Evolutionary conservation across 2,113 vertebrate genomes (phyloP).

Genomic region (Callopanchax toddi): DNA sequence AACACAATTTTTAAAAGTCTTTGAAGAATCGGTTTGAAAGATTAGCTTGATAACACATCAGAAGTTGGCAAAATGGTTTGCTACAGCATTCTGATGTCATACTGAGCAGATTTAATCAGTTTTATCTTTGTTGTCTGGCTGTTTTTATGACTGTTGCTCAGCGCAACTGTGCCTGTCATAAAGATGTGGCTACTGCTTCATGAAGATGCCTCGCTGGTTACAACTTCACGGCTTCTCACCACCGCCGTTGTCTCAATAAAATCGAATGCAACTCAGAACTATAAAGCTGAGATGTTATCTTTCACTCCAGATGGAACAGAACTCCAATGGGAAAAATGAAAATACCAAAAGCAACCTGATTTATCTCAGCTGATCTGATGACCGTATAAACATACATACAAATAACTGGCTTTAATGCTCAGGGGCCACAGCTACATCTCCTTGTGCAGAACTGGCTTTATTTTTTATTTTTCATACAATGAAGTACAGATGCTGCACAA

Average conservation of each 20-base stretch:
- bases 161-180: neutral
- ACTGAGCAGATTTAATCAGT: slow-evolving; percentile 1
- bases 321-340: neutral
- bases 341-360: neutral
- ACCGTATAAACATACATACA: neutral
- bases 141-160: slow-evolving; percentile 8
- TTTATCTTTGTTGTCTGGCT: neutral
- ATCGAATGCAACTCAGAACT: neutral
- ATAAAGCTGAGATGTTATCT: neutral
- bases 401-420: neutral
- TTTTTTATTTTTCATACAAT: neutral
- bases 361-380: neutral
- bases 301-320: neutral
- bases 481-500: neutral
- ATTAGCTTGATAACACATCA: neutral
- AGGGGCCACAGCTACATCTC: neutral
- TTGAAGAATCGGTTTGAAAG: neutral
- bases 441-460: neutral
- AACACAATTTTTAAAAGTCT: neutral
- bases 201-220: neutral
- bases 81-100: neutral
- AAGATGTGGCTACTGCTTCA: neutral
- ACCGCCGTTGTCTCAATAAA: neutral
- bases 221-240: neutral
- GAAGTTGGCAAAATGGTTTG: neutral